These are phyloP conservation scores for Drosophila tripunctata DNA, from an alignment of 2,888 invertebrate genomes.

Conservation along the genomic window DNA sequence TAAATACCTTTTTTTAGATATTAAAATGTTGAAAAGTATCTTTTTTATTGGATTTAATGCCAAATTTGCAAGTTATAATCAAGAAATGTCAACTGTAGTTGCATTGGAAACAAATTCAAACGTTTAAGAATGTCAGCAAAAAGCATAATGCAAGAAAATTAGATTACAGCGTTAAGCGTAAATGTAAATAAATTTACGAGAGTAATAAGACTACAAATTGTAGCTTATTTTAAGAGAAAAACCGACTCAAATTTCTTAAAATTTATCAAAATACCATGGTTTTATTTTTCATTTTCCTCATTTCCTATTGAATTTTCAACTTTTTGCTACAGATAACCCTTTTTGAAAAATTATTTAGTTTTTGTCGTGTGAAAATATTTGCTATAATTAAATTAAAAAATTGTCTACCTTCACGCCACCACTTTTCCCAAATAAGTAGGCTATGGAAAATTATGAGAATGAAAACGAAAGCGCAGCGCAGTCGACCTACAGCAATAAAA, in stretches of 20 bases:
- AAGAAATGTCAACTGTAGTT: too few species aligned
- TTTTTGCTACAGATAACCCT: constrained; percentile 10
- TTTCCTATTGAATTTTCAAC: background rate
- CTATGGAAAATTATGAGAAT: constrained; percentile 36
- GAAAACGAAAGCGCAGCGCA: constrained; percentile 43
- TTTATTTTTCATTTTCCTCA: background rate
- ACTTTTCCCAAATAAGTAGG: constrained; percentile 36
- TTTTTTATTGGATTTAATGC: too few species aligned
- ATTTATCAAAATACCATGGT: too few species aligned
- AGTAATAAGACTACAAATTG: background rate
- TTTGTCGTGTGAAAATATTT: background rate
- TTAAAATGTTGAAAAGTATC: too few species aligned
- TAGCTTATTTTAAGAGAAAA: too few species aligned
- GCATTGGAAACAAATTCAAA: too few species aligned
- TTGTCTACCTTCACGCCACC: background rate
- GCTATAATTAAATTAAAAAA: constrained; percentile 10
- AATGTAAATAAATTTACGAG: background rate
- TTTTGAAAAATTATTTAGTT: too few species aligned
- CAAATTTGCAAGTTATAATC: too few species aligned
- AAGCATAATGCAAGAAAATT: background rate
- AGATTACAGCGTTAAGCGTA: background rate
- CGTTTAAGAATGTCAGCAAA: background rate
- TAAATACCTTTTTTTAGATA: too few species aligned
- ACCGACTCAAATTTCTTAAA: too few species aligned
- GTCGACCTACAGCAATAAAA: constrained; percentile 54